phyloP scores from a whole-genome alignment of 2,888 invertebrate genomes.

The Latrodectus hesperus region DNA sequence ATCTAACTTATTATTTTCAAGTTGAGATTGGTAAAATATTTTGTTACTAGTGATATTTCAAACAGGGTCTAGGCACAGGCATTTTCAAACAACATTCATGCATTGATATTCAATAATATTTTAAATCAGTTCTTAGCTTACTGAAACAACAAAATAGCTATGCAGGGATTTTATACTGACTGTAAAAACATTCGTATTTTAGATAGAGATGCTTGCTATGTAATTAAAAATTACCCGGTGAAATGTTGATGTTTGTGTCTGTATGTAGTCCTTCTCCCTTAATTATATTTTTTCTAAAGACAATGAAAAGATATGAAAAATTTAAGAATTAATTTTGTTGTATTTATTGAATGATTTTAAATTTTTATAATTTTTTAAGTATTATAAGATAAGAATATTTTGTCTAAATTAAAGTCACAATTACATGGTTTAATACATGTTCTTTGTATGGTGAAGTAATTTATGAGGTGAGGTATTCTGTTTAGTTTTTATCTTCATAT shows the following conservation, averaged over 20 bases:
- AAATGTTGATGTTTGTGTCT: neutral
- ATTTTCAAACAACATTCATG: neutral
- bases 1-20: constrained; percentile 4
- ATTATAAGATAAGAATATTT: too few species aligned
- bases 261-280: too few species aligned
- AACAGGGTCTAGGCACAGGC: constrained; percentile 3
- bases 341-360: too few species aligned
- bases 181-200: constrained; percentile 1
- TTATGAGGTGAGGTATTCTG: too few species aligned
- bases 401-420: too few species aligned
- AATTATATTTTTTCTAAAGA: too few species aligned
- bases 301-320: too few species aligned
- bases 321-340: too few species aligned
- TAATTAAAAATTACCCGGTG: neutral
- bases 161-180: constrained; percentile 5
- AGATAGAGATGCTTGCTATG: constrained; percentile 3
- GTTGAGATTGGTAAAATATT: neutral
- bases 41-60: neutral
- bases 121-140: constrained; percentile 5
- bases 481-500: too few species aligned
- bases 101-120: neutral
- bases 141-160: neutral
- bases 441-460: too few species aligned
- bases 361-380: too few species aligned
- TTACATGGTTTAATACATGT: too few species aligned